Base-by-base conservation (phyloP, 37 sponge, comb jelly and placozoan species). In the Spongilla lacustris region DNA sequence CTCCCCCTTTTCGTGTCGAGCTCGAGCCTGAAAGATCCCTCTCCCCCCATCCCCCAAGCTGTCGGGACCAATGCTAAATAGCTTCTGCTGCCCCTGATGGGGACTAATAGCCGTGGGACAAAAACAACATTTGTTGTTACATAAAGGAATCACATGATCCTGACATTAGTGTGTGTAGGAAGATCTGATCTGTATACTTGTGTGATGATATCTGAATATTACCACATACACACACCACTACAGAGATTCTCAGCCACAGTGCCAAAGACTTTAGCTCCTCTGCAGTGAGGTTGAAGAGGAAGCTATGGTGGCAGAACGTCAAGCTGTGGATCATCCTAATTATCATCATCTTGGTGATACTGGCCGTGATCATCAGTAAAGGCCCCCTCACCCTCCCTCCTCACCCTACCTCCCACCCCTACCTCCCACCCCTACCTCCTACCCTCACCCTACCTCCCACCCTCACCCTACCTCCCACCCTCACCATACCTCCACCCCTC, bases 281-380 rank as follows among this genome's bases (percentile, higher is more conserved):
- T 27, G 90, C 94, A 29, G 76, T 74, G 17, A 30, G 84, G 21
- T 85, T 93, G 35, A 93, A 82, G 70, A 80, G 94, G 66, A 93
- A 93, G 85, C 84, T 93, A 29, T 93, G 94, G 94, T 93, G 94
- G 91, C 94, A 93, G 75, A 93, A 93, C 37, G 84, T 89, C 27
- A 89, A 93, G 85, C 94, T 93, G 50, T 93, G 94, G 91, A 84
- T 89, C 34, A 93, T 93, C 84, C 85, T 93, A 27, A 93, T 93
- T 24, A 67, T 84, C 66, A 87, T 93, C 36, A 89, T 93, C 36
- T 67, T 87, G 33, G 88, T 89, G 68, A 90, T 93, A 14, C 49
- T 93, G 66, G 46, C 83, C 21, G 94, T 87, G 11, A 87, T 93
- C 1, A 58, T 58, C 19, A 58, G 58, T 58, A 58, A 58, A 17